These are phyloP conservation scores for Ashinkailepas kermadecensis DNA, from an alignment of 2,888 invertebrate genomes.

Conservation along the genomic window DNA sequence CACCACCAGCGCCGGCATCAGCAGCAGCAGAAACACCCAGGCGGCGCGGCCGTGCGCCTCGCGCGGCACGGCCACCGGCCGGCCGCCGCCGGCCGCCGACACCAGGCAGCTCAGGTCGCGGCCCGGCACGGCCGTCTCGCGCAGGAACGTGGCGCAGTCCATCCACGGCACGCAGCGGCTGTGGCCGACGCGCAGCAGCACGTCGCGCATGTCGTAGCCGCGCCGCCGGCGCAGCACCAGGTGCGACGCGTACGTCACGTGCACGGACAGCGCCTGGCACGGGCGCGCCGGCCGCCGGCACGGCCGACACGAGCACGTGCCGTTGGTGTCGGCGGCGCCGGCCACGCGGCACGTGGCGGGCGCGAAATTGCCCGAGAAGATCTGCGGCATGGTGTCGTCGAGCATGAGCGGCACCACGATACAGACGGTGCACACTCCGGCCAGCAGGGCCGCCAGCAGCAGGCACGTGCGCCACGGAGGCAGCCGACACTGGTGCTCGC, in stretches of 20 bases:
- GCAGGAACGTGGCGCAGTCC: background rate
- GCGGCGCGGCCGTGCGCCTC: background rate
- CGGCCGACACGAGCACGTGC: constrained; percentile 7
- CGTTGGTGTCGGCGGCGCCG: background rate
- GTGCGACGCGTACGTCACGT: constrained; percentile 6
- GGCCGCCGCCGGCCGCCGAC: background rate
- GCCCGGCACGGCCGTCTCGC: background rate
- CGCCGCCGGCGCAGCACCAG: background rate
- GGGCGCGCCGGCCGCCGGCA: background rate
- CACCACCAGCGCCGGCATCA: background rate
- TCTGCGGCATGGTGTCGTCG: background rate
- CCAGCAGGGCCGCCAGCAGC: background rate
- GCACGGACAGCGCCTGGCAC: background rate
- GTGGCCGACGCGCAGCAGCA: background rate
- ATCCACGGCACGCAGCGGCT: background rate
- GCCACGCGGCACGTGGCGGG: constrained; percentile 1
- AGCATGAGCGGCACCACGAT: background rate
- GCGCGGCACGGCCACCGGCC: constrained; percentile 7
- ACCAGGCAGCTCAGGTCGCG: constrained; percentile 4
- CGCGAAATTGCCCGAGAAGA: constrained; percentile 1
- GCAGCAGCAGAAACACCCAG: constrained; percentile 7
- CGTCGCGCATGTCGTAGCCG: background rate
- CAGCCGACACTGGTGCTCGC: background rate
- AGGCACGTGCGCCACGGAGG: background rate
- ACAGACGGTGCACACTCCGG: background rate